Conservation (phyloP, 1,140 invertebrate species). For the Apolygus lucorum region DNA sequence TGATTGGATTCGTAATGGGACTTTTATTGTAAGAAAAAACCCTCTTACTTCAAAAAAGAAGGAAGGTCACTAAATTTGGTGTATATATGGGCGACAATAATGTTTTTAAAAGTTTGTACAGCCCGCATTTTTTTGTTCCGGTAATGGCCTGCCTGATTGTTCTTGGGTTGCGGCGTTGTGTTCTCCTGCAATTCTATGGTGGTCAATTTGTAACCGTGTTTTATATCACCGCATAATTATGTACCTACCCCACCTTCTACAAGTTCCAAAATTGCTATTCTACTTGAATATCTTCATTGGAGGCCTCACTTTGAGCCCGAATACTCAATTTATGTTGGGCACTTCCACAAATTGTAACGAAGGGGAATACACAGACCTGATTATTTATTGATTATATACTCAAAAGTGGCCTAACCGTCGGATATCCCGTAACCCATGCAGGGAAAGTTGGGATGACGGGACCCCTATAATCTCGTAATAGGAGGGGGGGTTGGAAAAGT, state of each 20-base stretch:
- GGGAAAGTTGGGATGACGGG: conserved; percentile 13
- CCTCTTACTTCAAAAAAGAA: too few species aligned
- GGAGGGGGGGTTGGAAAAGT: conserved; percentile 13
- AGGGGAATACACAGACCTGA: not conserved
- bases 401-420: not conserved
- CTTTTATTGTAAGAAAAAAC: too few species aligned
- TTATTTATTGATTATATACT: conserved; percentile 15
- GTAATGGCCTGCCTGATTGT: not conserved
- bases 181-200: not conserved
- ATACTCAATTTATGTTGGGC: not conserved
- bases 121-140: too few species aligned
- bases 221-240: too few species aligned
- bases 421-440: not conserved
- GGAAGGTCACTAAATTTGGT: too few species aligned
- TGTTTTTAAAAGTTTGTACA: not conserved
- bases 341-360: not conserved
- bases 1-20: too few species aligned
- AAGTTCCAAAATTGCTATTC: not conserved
- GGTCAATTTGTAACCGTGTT: not conserved
- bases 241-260: too few species aligned
- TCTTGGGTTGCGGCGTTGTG: not conserved
- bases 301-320: not conserved
- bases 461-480: conserved; percentile 6
- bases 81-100: too few species aligned
- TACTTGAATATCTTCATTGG: not conserved